Conservation (phyloP, 2,797 vertebrate species). For the Lindbergichthys nudifrons region DNA sequence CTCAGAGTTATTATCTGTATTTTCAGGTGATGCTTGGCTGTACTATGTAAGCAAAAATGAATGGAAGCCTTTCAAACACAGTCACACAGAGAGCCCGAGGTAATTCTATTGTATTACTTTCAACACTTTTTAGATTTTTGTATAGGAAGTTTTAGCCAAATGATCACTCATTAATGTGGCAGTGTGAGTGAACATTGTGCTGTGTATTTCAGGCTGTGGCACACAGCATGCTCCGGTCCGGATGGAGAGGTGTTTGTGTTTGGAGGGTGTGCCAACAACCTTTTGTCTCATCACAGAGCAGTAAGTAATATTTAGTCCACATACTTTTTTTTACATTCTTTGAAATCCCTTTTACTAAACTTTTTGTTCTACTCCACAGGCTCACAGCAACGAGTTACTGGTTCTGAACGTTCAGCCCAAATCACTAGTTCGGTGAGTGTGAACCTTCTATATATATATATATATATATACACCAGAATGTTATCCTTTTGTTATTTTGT, state of each 20-base stretch:
- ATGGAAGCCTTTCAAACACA: conserved; percentile 92
- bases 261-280: conserved; percentile 96
- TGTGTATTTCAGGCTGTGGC: conserved; percentile 89
- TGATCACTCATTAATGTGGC: no score
- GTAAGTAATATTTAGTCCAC: conserved; percentile 75
- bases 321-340: not conserved
- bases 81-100: conserved; percentile 85
- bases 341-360: not conserved
- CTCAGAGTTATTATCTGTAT: not conserved
- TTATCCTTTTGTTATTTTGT: not conserved
- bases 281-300: conserved; percentile 92
- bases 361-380: conserved; percentile 76
- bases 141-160: not conserved
- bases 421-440: conserved; percentile 91
- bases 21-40: conserved; percentile 95
- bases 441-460: not conserved
- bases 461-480: not conserved
- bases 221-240: conserved; percentile 92
- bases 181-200: not conserved
- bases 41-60: conserved; percentile 93
- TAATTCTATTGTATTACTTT: conserved; percentile 11
- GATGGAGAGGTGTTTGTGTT: conserved; percentile 98
- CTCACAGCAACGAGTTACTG: conserved; percentile 94
- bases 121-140: not conserved
- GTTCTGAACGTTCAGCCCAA: conserved; percentile 94